Conservation (phyloP, 2,113 vertebrate species). For the Bufo gargarizans region DNA sequence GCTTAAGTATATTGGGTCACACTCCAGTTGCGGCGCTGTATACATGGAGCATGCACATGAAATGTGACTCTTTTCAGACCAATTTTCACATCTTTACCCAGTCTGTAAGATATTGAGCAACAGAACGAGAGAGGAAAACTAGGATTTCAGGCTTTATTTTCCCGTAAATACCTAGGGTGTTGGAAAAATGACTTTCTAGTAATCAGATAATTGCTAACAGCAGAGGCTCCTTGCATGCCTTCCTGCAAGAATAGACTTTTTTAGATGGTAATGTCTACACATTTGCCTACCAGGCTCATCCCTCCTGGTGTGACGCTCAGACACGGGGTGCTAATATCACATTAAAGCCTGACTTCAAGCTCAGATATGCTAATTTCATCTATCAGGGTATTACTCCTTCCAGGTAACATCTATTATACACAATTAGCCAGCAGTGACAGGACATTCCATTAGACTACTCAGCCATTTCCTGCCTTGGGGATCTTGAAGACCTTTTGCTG, state of each 20-base stretch:
- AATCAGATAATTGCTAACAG: conserved; percentile 77
- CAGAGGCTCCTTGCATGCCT: conserved; percentile 53
- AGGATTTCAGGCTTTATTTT: conserved; percentile 6
- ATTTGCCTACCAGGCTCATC: conserved; percentile 37
- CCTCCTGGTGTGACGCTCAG: conserved; percentile 32
- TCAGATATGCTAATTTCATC: conserved; percentile 46
- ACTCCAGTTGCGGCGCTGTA: not conserved
- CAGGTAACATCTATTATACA: conserved; percentile 39
- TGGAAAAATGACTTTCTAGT: conserved; percentile 74
- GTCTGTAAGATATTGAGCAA: conserved; percentile 18
- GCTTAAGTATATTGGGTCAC: conserved; percentile 35
- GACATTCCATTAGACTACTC: conserved; percentile 9
- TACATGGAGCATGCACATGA: not conserved
- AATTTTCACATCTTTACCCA: not conserved
- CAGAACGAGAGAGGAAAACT: not conserved
- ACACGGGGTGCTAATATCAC: conserved; percentile 43
- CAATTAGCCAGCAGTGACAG: conserved; percentile 32
- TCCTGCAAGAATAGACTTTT: conserved; percentile 33
- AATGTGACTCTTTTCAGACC: not conserved
- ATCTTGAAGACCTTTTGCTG: conserved; percentile 21
- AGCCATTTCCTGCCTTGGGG: conserved; percentile 28
- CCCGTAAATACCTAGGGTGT: conserved; percentile 19
- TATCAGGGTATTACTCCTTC: conserved; percentile 9
- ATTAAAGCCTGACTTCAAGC: conserved; percentile 20
- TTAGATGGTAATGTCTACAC: not conserved